These are phyloP conservation scores for Eurystomus glaucurus DNA, from an alignment of 2,797 vertebrate genomes.

Conservation along the genomic window DNA sequence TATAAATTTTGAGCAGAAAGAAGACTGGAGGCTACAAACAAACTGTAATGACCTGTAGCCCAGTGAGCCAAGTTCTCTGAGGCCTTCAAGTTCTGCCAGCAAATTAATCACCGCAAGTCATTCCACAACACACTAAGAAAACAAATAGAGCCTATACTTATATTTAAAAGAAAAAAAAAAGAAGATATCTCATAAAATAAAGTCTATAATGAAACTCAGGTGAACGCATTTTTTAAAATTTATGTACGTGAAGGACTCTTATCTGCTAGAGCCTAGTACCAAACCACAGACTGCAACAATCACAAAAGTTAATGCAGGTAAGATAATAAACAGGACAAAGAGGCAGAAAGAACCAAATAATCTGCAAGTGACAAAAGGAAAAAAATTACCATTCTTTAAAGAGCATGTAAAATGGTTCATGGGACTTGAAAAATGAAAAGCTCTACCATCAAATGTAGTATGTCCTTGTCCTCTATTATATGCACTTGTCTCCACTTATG, in stretches of 20 bases:
- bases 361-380: background rate
- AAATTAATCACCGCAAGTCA: background rate
- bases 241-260: background rate
- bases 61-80: background rate
- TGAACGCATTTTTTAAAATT: background rate
- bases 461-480: background rate
- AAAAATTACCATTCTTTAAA: background rate
- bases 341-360: background rate
- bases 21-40: background rate
- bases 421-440: background rate
- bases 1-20: background rate
- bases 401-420: rapidly evolving
- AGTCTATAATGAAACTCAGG: background rate
- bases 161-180: background rate
- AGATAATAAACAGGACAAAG: background rate
- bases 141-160: background rate
- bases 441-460: background rate
- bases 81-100: background rate
- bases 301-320: background rate
- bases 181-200: background rate
- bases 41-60: background rate
- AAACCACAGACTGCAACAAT: background rate
- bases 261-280: background rate
- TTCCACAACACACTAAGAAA: background rate
- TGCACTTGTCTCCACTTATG: rapidly evolving